Conservation (phyloP, 2,888 invertebrate genomes). For the Luperina nickerlii region DNA sequence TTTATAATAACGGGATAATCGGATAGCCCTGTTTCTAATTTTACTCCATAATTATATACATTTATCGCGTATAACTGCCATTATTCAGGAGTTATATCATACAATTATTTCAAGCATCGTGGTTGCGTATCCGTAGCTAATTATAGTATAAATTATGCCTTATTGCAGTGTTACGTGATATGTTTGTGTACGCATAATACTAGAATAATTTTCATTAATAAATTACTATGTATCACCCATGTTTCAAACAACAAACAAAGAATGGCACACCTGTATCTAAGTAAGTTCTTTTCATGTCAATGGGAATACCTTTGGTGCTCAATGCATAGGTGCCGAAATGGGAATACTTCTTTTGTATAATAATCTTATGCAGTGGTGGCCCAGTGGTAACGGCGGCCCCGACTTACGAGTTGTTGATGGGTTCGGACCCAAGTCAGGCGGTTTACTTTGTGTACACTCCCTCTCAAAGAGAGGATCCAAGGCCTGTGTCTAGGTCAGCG, state of each 20-base stretch:
- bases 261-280: neutral
- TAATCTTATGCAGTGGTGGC: no score
- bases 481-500: no score
- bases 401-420: no score
- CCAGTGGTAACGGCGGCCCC: no score
- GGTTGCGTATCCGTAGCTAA: conserved; percentile 41
- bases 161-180: conserved; percentile 36
- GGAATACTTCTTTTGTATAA: no score
- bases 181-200: conserved; percentile 8
- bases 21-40: conserved; percentile 6
- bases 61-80: neutral
- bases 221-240: neutral
- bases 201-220: conserved; percentile 19
- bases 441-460: no score
- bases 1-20: neutral
- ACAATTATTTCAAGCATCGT: conserved; percentile 37
- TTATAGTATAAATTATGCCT: conserved; percentile 36
- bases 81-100: conserved; percentile 33
- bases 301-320: no score
- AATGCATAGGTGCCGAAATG: no score
- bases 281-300: no score
- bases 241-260: neutral
- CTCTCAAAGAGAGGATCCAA: no score
- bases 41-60: neutral
- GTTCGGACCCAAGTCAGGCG: no score